Percentiles rank a stretch among this genome's conserved stretches.
These are phyloP conservation scores for Pelobates fuscus DNA, from an alignment of 2,113 vertebrate species.

Conservation along the genomic window DNA sequence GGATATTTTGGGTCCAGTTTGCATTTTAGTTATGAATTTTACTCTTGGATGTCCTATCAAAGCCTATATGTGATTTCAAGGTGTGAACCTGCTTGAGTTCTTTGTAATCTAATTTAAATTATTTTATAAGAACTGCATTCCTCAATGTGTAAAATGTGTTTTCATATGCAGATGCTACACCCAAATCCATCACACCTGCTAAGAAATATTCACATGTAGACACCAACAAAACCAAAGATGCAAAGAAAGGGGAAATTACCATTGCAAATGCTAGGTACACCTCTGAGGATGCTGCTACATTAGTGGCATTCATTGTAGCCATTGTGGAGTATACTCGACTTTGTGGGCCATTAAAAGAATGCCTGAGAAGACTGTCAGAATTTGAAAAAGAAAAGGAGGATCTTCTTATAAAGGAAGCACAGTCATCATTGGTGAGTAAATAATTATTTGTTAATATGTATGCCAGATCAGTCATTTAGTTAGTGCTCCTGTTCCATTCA, in stretches of 20 bases:
- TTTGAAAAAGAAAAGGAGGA: conserved; percentile 42
- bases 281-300: conserved; percentile 44
- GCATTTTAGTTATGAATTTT: too few relatives aligned
- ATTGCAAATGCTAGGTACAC: conserved; percentile 46
- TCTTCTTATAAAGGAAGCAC: conserved; percentile 19
- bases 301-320: conserved; percentile 48
- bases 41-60: too few relatives aligned
- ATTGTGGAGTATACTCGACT: conserved; percentile 47
- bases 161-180: conserved; percentile 42
- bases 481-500: too few relatives aligned
- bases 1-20: too few relatives aligned
- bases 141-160: too few relatives aligned
- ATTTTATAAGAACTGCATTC: too few relatives aligned
- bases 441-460: background rate
- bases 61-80: too few relatives aligned
- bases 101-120: too few relatives aligned
- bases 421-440: conserved; percentile 20
- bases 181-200: conserved; percentile 43
- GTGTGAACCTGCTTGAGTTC: too few relatives aligned
- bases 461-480: background rate
- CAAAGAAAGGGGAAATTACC: conserved; percentile 39
- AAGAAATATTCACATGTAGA: conserved; percentile 38
- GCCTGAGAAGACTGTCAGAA: conserved; percentile 17
- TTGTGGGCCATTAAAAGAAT: conserved; percentile 37
- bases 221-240: conserved; percentile 29